phyloP scores from a whole-genome alignment of 2,888 invertebrate species.

The Achlya flavicornis region DNA sequence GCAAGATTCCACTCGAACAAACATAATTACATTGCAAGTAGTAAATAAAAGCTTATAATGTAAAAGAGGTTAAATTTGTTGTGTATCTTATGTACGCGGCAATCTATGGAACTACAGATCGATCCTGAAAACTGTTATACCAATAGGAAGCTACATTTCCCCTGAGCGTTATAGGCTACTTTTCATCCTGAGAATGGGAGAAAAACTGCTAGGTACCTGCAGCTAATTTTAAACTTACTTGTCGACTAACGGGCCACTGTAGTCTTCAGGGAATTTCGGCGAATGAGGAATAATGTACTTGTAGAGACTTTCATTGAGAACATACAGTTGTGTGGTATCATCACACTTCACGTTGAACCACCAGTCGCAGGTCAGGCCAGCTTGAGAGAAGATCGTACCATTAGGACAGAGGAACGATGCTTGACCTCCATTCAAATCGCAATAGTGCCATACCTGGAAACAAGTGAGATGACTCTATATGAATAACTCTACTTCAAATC shows the following conservation, averaged over 20 bases:
- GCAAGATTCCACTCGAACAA: too few species aligned
- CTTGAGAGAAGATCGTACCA: conserved; percentile 95
- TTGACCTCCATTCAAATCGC: conserved; percentile 94
- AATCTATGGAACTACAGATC: too few species aligned
- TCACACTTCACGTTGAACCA: conserved; percentile 96
- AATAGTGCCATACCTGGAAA: conserved; percentile 94
- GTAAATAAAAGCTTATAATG: too few species aligned
- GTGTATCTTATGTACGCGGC: too few species aligned
- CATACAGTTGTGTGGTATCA: conserved; percentile 92
- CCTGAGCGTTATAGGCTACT: too few species aligned
- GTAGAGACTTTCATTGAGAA: conserved; percentile 93
- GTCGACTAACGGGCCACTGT: conserved; percentile 93
- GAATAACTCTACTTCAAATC: neutral
- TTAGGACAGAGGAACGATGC: conserved; percentile 95
- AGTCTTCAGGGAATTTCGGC: conserved; percentile 95
- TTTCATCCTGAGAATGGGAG: too few species aligned
- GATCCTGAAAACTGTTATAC: neutral
- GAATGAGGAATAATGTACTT: conserved; percentile 93
- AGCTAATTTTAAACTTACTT: conserved; percentile 79
- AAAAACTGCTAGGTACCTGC: too few species aligned
- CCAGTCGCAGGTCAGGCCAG: conserved; percentile 95
- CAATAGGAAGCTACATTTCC: too few species aligned
- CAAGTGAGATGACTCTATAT: conserved; percentile 2
- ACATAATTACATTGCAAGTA: too few species aligned
- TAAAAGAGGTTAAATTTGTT: too few species aligned